These are phyloP conservation scores for Enteromius unitaeniatus DNA, from an alignment of 2,797 vertebrate species.

Conservation along the genomic window DNA sequence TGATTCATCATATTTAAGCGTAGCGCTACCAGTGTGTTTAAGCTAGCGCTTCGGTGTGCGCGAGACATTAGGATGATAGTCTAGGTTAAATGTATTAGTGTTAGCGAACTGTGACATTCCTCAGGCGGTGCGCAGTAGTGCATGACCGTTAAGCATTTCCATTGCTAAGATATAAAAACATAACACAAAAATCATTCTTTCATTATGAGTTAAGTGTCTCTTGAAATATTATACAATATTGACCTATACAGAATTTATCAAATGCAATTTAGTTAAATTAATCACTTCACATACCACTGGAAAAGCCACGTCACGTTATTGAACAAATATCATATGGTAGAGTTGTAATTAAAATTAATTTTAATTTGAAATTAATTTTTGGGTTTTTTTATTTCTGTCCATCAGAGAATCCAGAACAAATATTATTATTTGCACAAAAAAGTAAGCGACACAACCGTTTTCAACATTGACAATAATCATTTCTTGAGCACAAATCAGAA, in stretches of 20 bases:
- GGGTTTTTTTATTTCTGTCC: background rate
- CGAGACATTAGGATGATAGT: conserved; percentile 9
- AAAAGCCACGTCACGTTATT: background rate
- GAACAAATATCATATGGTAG: background rate
- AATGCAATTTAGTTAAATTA: background rate
- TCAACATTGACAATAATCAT: background rate
- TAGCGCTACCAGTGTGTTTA: conserved; percentile 25
- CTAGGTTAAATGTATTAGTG: conserved; percentile 1
- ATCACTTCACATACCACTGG: background rate
- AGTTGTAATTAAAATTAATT: no score
- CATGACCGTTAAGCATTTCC: background rate
- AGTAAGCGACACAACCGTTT: background rate
- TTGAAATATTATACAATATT: background rate
- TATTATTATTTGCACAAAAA: background rate
- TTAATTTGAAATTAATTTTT: background rate
- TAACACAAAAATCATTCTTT: background rate
- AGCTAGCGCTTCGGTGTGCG: conserved; percentile 16
- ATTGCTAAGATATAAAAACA: background rate
- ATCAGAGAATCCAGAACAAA: background rate
- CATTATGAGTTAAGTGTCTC: background rate
- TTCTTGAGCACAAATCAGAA: background rate
- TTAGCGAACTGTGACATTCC: conserved; percentile 26
- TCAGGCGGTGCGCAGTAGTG: background rate
- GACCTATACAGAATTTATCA: background rate
- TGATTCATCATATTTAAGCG: conserved; percentile 34